Conservation (phyloP, 2,113 vertebrate species). For the Leucosticte australis region DNA sequence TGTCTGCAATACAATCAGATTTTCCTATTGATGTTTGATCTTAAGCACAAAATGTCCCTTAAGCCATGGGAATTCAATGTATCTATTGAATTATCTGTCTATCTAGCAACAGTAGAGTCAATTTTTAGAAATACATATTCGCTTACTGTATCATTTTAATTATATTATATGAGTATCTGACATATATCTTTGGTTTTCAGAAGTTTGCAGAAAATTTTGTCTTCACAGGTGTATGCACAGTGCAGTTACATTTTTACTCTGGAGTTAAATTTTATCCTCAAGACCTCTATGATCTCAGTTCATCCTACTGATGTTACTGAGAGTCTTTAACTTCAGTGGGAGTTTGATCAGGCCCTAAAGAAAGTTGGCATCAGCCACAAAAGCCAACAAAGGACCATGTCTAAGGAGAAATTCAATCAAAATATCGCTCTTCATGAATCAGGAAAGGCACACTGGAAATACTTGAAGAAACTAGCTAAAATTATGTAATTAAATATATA, state of each 20-base stretch:
- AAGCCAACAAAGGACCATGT: neutral
- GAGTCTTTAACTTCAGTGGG: neutral
- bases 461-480: constrained; percentile 1
- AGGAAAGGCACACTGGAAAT: neutral
- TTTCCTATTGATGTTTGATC: constrained; percentile 35
- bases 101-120: neutral
- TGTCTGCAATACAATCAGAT: constrained; percentile 6
- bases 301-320: neutral
- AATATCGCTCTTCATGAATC: neutral
- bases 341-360: neutral
- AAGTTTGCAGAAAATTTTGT: neutral
- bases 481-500: neutral
- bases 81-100: neutral
- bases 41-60: constrained; percentile 7
- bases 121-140: constrained; percentile 9
- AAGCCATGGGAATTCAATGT: neutral
- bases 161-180: neutral
- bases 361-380: neutral
- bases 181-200: neutral
- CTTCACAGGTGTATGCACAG: neutral
- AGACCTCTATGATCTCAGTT: neutral
- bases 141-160: neutral
- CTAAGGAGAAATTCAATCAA: neutral
- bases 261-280: neutral
- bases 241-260: neutral